Conservation (phyloP, 37 sponge, comb jelly and placozoan species). For the Agelas oroides region DNA sequence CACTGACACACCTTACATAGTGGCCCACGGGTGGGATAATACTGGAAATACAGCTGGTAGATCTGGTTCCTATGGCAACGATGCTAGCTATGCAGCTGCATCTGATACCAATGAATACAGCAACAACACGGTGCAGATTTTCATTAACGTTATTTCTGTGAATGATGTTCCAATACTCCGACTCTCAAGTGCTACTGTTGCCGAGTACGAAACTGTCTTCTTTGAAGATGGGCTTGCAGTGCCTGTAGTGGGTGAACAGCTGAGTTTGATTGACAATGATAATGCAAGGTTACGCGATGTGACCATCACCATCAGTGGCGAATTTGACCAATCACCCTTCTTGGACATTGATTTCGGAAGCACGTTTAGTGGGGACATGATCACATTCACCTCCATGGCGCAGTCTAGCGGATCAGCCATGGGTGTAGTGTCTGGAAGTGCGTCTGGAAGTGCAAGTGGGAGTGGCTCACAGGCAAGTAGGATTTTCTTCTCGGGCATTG, state of each 20-base stretch:
- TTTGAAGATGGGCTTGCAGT: slow-evolving; percentile 76
- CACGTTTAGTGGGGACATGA: neutral
- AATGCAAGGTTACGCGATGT: slow-evolving; percentile 67
- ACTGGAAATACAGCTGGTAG: slow-evolving; percentile 73
- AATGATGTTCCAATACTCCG: slow-evolving; percentile 76
- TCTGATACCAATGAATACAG: slow-evolving; percentile 83
- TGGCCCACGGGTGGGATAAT: slow-evolving; percentile 85
- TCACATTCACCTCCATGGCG: neutral
- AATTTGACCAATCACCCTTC: slow-evolving; percentile 48
- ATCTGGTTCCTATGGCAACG: slow-evolving; percentile 85
- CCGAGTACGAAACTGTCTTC: slow-evolving; percentile 43
- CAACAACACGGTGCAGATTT: slow-evolving; percentile 1
- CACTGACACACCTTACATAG: slow-evolving; percentile 71
- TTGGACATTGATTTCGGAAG: slow-evolving; percentile 24
- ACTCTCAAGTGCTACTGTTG: slow-evolving; percentile 51
- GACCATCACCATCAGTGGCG: slow-evolving; percentile 80
- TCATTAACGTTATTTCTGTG: slow-evolving; percentile 53
- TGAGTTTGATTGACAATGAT: slow-evolving; percentile 81
- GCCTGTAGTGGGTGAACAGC: slow-evolving; percentile 57
- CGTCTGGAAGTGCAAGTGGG: slow-evolving; percentile 19
- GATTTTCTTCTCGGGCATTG: neutral
- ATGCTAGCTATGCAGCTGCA: slow-evolving; percentile 62
- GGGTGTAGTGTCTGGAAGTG: slow-evolving; percentile 8
- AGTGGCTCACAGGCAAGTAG: neutral
- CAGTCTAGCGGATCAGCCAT: neutral